Percentiles rank a stretch among this genome's conserved stretches.
phyloP scores from a whole-genome alignment of 2,888 invertebrate genomes.

The Galerucella nymphaeae region DNA sequence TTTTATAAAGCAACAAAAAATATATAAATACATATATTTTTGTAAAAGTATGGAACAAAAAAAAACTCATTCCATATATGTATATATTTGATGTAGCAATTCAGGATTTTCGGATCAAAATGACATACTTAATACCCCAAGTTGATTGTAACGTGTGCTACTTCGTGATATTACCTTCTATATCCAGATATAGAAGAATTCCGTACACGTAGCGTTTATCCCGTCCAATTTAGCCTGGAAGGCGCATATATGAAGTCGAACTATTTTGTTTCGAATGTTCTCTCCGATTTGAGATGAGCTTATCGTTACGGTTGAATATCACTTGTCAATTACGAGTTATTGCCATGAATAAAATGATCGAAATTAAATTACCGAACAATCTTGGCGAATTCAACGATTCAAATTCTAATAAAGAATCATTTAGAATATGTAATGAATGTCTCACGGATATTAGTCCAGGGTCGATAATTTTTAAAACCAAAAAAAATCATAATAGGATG shows the following conservation, averaged over 20 bases:
- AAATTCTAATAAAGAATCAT: not conserved
- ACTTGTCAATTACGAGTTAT: slow-evolving; percentile 29
- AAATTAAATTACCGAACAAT: not conserved
- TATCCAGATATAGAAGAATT: slow-evolving; percentile 22
- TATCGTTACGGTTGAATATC: slow-evolving; percentile 23
- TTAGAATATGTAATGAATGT: no score
- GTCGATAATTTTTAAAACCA: no score
- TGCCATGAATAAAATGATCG: slow-evolving; percentile 13
- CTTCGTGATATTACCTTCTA: slow-evolving; percentile 28
- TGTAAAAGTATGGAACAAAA: not conserved
- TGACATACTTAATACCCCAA: slow-evolving; percentile 32
- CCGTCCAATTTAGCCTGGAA: slow-evolving; percentile 31
- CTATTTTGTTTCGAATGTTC: slow-evolving; percentile 31
- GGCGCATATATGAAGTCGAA: slow-evolving; percentile 29
- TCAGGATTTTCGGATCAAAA: slow-evolving; percentile 25
- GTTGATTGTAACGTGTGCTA: slow-evolving; percentile 34
- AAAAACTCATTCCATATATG: not conserved
- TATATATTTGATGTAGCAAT: slow-evolving; percentile 24
- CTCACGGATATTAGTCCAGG: no score
- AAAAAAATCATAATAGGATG: no score
- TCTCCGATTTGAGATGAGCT: slow-evolving; percentile 17
- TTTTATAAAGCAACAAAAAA: no score
- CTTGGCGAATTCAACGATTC: not conserved
- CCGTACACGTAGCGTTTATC: slow-evolving; percentile 31
- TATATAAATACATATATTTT: no score